Conservation (phyloP, 2,797 vertebrate species). For the Nasua narica region DNA sequence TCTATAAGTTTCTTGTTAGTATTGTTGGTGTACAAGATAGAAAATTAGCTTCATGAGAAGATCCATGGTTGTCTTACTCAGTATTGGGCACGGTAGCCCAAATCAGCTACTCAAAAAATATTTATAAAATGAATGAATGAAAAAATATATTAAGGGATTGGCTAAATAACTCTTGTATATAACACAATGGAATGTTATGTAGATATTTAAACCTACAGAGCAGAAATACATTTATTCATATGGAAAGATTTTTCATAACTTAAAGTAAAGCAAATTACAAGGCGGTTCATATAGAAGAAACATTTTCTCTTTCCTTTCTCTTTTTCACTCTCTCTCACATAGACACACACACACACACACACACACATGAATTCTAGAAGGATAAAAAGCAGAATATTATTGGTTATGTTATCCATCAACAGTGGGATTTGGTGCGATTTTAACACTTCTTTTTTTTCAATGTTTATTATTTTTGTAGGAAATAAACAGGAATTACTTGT, state of each 20-base stretch:
- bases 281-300: neutral
- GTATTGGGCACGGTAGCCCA: neutral
- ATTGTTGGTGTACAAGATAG: neutral
- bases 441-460: neutral
- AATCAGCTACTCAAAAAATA: neutral
- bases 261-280: neutral
- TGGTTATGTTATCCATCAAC: neutral
- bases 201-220: neutral
- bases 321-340: neutral
- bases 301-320: neutral
- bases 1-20: neutral
- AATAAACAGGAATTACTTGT: neutral
- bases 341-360: fast-evolving
- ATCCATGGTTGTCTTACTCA: neutral
- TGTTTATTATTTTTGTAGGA: neutral
- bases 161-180: neutral
- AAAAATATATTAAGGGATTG: neutral
- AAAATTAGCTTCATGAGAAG: neutral
- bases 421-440: neutral
- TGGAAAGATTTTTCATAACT: neutral
- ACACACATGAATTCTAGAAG: neutral
- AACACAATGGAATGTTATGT: neutral
- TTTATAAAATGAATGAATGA: neutral
- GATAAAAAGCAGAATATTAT: neutral
- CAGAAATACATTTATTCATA: neutral